A percentile compares a stretch with the other conserved stretches of the same genome.
phyloP scores from a whole-genome alignment of 1,140 invertebrate genomes.

The Sinonovacula constricta region DNA sequence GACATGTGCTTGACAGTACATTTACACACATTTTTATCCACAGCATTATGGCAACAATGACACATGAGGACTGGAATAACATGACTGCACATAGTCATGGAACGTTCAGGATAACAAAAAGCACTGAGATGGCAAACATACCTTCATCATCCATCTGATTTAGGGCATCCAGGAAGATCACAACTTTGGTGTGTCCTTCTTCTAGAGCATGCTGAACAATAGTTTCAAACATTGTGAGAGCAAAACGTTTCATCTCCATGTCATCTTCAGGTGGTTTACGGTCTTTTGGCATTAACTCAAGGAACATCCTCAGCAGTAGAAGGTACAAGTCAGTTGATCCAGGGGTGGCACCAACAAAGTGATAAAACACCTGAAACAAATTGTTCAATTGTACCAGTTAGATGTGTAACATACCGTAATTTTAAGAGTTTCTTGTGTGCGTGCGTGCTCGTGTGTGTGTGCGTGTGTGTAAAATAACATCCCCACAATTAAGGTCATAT shows the following conservation, averaged over 20 bases:
- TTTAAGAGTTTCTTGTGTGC: no score
- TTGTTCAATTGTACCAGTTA: no score
- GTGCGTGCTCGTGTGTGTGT: no score
- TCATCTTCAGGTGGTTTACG: conserved; percentile 55
- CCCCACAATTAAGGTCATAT: no score
- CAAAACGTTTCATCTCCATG: conserved; percentile 54
- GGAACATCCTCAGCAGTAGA: conserved; percentile 52
- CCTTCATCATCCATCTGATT: conserved; percentile 67
- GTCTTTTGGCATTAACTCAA: conserved; percentile 54
- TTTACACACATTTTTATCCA: no score
- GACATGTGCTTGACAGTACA: no score
- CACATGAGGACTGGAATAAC: no score
- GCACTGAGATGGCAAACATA: conserved; percentile 14
- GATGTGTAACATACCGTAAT: no score
- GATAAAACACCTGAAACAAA: conserved; percentile 56
- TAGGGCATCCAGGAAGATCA: conserved; percentile 64
- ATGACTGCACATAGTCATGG: no score
- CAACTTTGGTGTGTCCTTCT: conserved; percentile 41
- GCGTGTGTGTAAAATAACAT: no score
- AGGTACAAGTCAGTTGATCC: conserved; percentile 57
- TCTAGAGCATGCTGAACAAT: conserved; percentile 11
- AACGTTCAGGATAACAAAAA: no score
- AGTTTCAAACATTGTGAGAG: conserved; percentile 55
- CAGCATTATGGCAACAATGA: no score
- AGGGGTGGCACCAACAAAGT: conserved; percentile 64